Percentiles rank a stretch among this genome's conserved stretches.
Evolutionary conservation across 2,113 vertebrate genomes (phyloP).

Genomic region (Butastur rufipennis): DNA sequence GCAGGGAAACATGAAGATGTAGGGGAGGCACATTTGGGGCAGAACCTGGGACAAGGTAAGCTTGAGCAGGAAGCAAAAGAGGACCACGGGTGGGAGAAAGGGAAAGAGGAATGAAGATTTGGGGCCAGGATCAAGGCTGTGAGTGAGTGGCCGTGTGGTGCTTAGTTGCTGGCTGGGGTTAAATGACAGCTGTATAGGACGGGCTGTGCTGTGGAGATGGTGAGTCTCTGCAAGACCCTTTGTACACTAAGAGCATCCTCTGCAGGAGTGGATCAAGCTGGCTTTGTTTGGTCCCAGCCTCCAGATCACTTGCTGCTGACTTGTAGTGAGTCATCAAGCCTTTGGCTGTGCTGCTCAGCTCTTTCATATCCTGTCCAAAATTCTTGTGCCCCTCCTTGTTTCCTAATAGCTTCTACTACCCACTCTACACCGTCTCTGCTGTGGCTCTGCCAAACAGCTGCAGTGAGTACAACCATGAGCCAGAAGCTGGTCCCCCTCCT

Average conservation of each 20-base stretch:
- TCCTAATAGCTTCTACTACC: not conserved
- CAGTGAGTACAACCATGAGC: not conserved
- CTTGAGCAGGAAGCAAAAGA: not conserved
- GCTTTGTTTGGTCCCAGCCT: not conserved
- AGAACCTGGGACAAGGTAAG: not conserved
- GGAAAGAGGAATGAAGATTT: not conserved
- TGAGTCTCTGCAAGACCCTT: not conserved
- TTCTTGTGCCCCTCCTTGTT: conserved; percentile 12
- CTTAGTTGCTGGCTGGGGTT: no score
- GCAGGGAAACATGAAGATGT: not conserved
- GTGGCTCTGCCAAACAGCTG: conserved; percentile 24
- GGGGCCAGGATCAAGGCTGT: not conserved
- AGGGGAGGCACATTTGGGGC: no score
- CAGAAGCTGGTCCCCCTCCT: not conserved
- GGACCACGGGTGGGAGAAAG: not conserved
- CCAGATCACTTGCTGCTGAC: not conserved
- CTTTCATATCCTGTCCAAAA: not conserved
- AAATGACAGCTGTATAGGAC: no score
- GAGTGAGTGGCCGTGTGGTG: no score
- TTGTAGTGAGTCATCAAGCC: not conserved
- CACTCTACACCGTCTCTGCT: not conserved
- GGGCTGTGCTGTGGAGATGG: not conserved
- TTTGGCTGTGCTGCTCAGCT: not conserved
- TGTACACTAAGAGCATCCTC: not conserved
- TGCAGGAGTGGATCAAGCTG: not conserved